Base-by-base conservation (phyloP, 2,113 vertebrate species). In the Sisor rabdophorus region DNA sequence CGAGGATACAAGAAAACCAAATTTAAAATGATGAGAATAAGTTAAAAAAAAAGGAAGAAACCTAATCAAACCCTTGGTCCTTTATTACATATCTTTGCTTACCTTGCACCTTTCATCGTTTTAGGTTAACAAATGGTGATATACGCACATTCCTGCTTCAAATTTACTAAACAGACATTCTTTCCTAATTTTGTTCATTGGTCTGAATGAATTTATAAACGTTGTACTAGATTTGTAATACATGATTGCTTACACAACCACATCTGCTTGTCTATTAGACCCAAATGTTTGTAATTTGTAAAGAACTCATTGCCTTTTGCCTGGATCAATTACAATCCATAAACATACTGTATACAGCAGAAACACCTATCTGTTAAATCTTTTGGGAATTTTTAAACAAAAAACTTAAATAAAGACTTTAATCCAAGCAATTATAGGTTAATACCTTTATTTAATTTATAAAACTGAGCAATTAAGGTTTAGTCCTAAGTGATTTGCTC, bases 101-200 rank as follows among this genome's bases (percentile, higher is more conserved):
- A 26, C 28, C 11, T 70, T 40, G 28, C 11, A 55, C 16, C 52
- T 26, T 69, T 36, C 28, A 70, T 52, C 20, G 26, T 70, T 71
- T 73, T 61, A 50, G 2, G 24, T 48, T 47, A 73, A 26, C 44
- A 59, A 44, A 16, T 47, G 55, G 48, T 70, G 53, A 70, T 54
- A 26, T 53, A 17, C 32, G 16, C 48, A 32, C 32, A 30, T 70
- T 70, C 50, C 50, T 20, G 55, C 24, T 61, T 26, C 40, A 61
- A 16, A 50, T 48, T 73, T 28, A 60, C 50, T n/a, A 52, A 50
- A 53, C 50, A 54, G 50, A 71, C 68, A 53, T 36, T 71, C 24
- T 52, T 71, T 71, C 50, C 68, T 36, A 55, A 71, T 53, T 71
- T 71, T 40, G 28, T 71, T 71, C 52, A 55, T 54, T 55, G 69